Conservation (phyloP, 1,140 invertebrate species). For the Halesus radiatus region DNA sequence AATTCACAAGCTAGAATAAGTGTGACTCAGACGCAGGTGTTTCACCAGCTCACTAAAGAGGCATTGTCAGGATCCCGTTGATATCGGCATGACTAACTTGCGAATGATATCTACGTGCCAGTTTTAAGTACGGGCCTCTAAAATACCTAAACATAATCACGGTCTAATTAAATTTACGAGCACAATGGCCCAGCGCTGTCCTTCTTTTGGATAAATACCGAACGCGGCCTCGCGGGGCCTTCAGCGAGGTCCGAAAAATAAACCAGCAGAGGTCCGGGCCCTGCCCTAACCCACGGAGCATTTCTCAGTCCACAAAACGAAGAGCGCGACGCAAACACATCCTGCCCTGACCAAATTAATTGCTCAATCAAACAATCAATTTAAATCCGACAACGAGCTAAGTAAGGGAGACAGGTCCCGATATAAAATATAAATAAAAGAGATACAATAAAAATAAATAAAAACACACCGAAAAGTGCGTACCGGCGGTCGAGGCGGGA, state of each 20-base stretch:
- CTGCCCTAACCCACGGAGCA: not conserved
- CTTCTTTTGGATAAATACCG: too few species aligned
- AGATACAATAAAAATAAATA: constrained; percentile 31
- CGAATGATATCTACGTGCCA: too few species aligned
- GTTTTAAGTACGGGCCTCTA: not conserved
- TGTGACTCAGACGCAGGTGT: too few species aligned
- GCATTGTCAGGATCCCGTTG: too few species aligned
- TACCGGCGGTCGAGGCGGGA: not conserved
- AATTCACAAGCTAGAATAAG: too few species aligned
- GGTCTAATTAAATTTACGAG: constrained; percentile 26
- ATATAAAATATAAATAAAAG: constrained; percentile 42
- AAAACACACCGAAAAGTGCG: constrained; percentile 23
- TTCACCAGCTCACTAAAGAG: too few species aligned
- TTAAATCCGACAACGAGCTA: constrained; percentile 53
- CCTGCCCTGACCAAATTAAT: constrained; percentile 55
- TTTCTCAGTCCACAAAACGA: constrained; percentile 28
- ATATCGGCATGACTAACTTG: too few species aligned
- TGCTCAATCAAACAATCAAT: constrained; percentile 58
- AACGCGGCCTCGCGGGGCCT: not conserved
- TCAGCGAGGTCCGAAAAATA: not conserved
- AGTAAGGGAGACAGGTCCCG: constrained; percentile 47
- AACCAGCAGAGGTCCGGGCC: not conserved
- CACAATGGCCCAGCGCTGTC: not conserved
- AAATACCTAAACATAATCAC: constrained; percentile 3
- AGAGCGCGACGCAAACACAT: constrained; percentile 50